Conservation (phyloP, 2,888 invertebrate species). For the Tiliacea citrago region DNA sequence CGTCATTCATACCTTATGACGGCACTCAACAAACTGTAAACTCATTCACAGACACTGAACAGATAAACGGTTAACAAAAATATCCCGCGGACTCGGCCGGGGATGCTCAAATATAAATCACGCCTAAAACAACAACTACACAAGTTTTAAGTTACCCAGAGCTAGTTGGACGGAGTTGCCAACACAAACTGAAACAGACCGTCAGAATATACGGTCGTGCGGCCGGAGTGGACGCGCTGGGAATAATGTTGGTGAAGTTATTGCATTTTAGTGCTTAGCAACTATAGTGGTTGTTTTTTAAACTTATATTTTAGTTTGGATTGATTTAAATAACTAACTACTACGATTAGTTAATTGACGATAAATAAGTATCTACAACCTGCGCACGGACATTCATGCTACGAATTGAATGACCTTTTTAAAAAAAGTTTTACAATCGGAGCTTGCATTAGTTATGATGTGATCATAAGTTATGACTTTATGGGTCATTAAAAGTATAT, state of each 20-base stretch:
- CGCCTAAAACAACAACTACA: conserved; percentile 67
- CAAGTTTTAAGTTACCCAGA: conserved; percentile 66
- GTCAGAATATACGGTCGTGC: conserved; percentile 29
- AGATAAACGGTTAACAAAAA: conserved; percentile 66
- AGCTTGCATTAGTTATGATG: not conserved
- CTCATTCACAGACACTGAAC: conserved; percentile 62
- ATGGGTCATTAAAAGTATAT: too few species aligned
- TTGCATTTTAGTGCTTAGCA: conserved; percentile 1
- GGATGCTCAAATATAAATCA: conserved; percentile 67
- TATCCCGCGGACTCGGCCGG: conserved; percentile 51
- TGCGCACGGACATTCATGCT: not conserved
- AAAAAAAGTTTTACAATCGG: not conserved
- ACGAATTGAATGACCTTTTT: not conserved
- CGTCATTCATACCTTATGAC: conserved; percentile 58
- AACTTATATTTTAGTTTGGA: not conserved
- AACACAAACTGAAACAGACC: conserved; percentile 59
- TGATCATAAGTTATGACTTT: too few species aligned
- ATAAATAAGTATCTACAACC: not conserved
- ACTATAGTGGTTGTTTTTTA: not conserved
- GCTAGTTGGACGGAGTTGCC: conserved; percentile 57
- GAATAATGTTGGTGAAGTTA: conserved; percentile 12
- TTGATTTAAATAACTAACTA: not conserved
- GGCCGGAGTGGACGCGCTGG: conserved; percentile 27
- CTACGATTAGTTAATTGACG: too few species aligned
- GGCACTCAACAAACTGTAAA: conserved; percentile 51